Evolutionary conservation across 2,888 invertebrate species (phyloP), one percentile per base, ranked within the genome.

Genomic region (Blastobasis lacticolella): DNA sequence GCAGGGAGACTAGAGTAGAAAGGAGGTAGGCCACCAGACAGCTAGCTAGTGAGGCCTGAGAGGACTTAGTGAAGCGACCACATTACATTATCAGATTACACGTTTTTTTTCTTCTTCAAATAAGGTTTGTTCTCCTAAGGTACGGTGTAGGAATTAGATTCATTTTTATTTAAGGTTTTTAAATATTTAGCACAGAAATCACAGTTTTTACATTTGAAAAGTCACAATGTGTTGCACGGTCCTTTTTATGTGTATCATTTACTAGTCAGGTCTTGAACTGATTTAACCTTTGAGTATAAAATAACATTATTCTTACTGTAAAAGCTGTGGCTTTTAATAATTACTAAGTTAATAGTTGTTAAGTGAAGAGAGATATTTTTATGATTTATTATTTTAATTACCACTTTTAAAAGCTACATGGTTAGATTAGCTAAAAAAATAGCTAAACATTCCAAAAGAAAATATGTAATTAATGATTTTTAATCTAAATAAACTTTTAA

Each of bases 1-100:
- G 87, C 87, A 88, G 87, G 86, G 81, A 81, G 81, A 75, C 69
- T 83, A 78, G 73, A 73, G 70, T 81, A 81, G 72, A 66, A 73
- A 76, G 66, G 73, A 79, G 76, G 74, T 83, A 84, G 83, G 81
- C 77, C 74, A 69, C 70, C 71, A 71, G 71, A 64, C 79, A 74
- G 64, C 81, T 82, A 81, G 78, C 75, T 83, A 84, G 79, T 81
- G 79, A 83, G 81, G 78, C 73, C 74, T 83, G 75, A 81, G 80
- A 69, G 79, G 83, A 81, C 71, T 66, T 77, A 76, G 75, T 70
- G 73, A 78, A 75, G 78, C 76, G 67, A 75, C 77, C 61, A 57
- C 73, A 61, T 71, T 65, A 66, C 66, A 64, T 69, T 72, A 68
- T 70, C 69, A 73, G 68, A 69, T 70, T 60, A 67, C 46, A 46